Evolutionary conservation across 2,113 vertebrate genomes (phyloP), one percentile per base, ranked within the genome.

Genomic region (Tachycineta bicolor): DNA sequence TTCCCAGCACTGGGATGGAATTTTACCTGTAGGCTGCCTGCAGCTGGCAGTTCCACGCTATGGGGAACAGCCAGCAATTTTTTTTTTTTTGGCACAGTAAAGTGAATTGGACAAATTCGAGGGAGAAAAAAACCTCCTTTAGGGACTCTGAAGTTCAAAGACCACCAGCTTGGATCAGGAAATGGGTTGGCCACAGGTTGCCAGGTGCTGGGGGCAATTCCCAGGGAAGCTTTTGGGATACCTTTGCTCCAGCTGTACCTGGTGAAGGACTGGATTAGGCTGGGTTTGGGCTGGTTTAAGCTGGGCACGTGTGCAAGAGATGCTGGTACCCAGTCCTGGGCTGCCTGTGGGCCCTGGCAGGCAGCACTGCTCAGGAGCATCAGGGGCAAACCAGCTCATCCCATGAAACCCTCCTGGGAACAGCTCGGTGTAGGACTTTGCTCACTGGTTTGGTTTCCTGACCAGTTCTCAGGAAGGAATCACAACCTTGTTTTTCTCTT

Each of bases 301-400:
- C 53, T 84, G 71, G 37, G 15, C 15, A 16, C 3, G 0, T 5
- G 6, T 44, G 46, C 0, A 2, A 24, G 81, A 89, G 43, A 6
- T 46, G 58, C 52, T 90, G 52, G 33, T 65, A 49, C 3, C 63
- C 10, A 3, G 33, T 73, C 31, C 44, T 80, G 76, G 26, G 52
- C 75, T 76, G 60, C 58, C 62, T 31, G 49, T 2, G 0, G 26
- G 26, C 37, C 12, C 49, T 68, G 62, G 46, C 55, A 70, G 52
- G 31, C 70, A 53, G 11, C 9, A 28, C 34, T 93, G 80, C 44
- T 69, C 49, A 29, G 47, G 7, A 78, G 3, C 58, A 28, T 10
- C 26, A 24, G 46, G 34, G 29, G 4, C 37, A n/a, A 76, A 33
- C 9, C 64, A 75, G 33, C 34, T 80, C 12, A 47, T 41, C 6